These are phyloP conservation scores for Troilus luridus DNA, from an alignment of 2,888 invertebrate genomes.

Conservation along the genomic window DNA sequence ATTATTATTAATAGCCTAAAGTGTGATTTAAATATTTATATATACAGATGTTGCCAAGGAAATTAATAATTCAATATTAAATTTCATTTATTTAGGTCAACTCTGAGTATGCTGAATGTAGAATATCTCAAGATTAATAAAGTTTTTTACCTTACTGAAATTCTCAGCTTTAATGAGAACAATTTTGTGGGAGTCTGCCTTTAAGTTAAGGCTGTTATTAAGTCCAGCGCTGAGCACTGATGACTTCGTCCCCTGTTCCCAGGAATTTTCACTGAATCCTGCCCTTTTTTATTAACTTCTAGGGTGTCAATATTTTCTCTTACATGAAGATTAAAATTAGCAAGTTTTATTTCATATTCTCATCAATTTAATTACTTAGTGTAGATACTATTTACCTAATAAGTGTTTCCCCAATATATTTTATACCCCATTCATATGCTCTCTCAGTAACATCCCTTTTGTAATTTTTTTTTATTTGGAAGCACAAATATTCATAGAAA, in stretches of 20 bases:
- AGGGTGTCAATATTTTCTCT: neutral
- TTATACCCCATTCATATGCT: no score
- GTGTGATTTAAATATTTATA: no score
- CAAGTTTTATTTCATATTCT: no score
- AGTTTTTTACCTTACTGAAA: neutral
- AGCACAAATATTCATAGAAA: no score
- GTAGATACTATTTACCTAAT: no score
- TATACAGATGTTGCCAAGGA: neutral
- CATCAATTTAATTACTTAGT: no score
- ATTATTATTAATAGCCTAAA: no score
- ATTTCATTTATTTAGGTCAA: neutral
- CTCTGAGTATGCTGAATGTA: neutral
- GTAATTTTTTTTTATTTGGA: no score
- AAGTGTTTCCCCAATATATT: no score
- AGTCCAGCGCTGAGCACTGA: neutral
- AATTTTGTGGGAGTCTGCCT: neutral
- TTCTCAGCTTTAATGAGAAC: constrained; percentile 5
- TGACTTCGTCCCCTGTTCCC: neutral
- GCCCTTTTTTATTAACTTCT: neutral
- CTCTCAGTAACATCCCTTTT: no score
- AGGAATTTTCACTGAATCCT: neutral
- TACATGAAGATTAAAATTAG: no score
- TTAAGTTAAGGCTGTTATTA: neutral
- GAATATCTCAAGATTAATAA: constrained; percentile 12
- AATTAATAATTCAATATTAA: neutral